Base-by-base conservation (phyloP, 2,888 invertebrate genomes). In the Sthenelais limicola region DNA sequence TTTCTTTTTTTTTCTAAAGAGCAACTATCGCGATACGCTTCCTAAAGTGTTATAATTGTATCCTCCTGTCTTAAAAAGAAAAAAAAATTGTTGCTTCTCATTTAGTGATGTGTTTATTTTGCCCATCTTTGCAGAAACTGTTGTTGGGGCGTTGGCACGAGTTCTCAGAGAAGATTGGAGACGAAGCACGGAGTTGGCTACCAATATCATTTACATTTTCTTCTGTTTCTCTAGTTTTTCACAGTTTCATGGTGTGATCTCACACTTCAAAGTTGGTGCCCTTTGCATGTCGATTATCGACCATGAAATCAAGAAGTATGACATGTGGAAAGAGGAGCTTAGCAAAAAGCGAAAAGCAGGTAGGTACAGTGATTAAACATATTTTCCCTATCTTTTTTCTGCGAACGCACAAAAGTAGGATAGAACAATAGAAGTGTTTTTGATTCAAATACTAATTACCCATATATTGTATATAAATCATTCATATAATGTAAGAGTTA, bases 161-260 rank as follows among this genome's bases (percentile, higher is more conserved):
- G 97, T 98, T 38, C 90, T 99, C 71, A 91, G 98, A 79, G 99
- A 99, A 90, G 98, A 99, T 89, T 98, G 97, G 95, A 95, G 95
- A 88, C 93, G 95, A 86, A 98, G 95, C 87, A 93, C 97, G 83
- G 97, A 98, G 87, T 89, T 99, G 74, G 96, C 97, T 81, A 97
- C 96, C 80, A 97, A 97, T 88, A 95, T 99, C 85, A 94, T 97
- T 78, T 96, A 96, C 87, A 94, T 96, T 82, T 98, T 98, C 89
- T 96, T 97, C 88, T 98, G 97, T 87, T 97, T 99, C 87, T 98
- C 98, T 15, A 94, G 94, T 49, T 98, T 97, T 86, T 93, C 94
- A 82, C 94, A 95, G 84, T 98, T 98, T 89, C 98, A 99, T 88
- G 92, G 93, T 67, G 93, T 97, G 51, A 94, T 99, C 77, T 92